phyloP scores from a whole-genome alignment of 2,797 vertebrate genomes.

The Acanthis flammea region DNA sequence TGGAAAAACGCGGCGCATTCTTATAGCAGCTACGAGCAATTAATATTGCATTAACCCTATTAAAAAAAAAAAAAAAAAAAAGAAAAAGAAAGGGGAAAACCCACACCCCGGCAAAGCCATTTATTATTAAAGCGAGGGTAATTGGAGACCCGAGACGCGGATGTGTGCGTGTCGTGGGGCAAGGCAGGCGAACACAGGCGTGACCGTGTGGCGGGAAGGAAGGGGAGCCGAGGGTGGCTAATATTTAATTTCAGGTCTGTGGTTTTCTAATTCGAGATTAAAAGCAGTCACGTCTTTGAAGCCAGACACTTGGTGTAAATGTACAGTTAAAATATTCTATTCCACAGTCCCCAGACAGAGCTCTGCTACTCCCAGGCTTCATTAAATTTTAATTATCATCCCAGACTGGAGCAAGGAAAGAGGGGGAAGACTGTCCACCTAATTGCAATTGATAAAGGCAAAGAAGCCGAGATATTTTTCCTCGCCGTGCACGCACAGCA shows the following conservation, averaged over 20 bases:
- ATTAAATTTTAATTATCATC: constrained; percentile 99
- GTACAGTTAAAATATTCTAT: constrained; percentile 99
- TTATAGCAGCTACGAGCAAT: constrained; percentile 86
- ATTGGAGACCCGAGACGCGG: constrained; percentile 69
- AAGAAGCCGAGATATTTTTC: constrained; percentile 19
- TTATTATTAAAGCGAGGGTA: constrained; percentile 77
- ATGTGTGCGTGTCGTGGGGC: constrained; percentile 55
- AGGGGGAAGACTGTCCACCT: constrained; percentile 82
- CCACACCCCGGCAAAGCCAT: constrained; percentile 67
- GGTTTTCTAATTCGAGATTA: constrained; percentile 92
- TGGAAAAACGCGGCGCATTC: constrained; percentile 80
- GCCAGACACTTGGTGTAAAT: constrained; percentile 97
- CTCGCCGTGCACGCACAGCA: constrained; percentile 22
- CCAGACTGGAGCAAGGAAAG: constrained; percentile 87
- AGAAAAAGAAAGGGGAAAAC: neutral
- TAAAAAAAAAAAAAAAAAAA: neutral
- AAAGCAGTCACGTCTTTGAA: constrained; percentile 94
- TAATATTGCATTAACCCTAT: constrained; percentile 87
- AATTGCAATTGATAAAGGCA: constrained; percentile 79
- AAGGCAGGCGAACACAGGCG: constrained; percentile 53
- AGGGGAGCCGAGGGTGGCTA: constrained; percentile 67
- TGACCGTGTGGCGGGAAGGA: constrained; percentile 74
- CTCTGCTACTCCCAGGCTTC: constrained; percentile 94
- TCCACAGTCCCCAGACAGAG: constrained; percentile 91
- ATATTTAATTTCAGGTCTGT: constrained; percentile 84